These are phyloP conservation scores for Linnaemya tessellans DNA, from an alignment of 2,888 invertebrate species.

Conservation along the genomic window DNA sequence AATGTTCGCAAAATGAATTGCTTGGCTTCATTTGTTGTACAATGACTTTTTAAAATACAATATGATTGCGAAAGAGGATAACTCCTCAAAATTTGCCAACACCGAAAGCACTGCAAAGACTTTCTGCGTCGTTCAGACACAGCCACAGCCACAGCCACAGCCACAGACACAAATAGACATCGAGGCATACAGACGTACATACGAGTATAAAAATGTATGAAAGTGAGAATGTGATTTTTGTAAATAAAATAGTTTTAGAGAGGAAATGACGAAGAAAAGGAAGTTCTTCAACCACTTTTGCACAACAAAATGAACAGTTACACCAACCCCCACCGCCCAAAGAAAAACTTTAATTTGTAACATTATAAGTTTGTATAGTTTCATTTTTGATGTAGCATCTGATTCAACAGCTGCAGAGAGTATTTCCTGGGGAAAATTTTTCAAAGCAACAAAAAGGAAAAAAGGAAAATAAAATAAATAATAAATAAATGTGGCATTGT, in stretches of 20 bases:
- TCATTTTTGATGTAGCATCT: conserved; percentile 42
- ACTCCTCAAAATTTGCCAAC: conserved; percentile 27
- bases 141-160: too few relatives aligned
- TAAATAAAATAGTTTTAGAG: conserved; percentile 27
- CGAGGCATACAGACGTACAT: conserved; percentile 9
- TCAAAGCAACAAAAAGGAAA: conserved; percentile 1
- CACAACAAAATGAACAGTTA: conserved; percentile 31
- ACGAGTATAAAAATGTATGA: conserved; percentile 2
- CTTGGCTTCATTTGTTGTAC: conserved; percentile 58
- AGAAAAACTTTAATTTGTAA: conserved; percentile 40
- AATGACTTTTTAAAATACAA: conserved; percentile 58
- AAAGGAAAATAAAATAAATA: conserved; percentile 15
- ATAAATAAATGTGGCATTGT: conserved; percentile 58
- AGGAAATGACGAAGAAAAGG: conserved; percentile 36
- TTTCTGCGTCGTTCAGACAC: background rate
- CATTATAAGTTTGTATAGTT: conserved; percentile 44
- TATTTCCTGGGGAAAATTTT: conserved; percentile 59
- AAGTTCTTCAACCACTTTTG: conserved; percentile 44
- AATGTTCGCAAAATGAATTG: conserved; percentile 52
- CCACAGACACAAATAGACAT: background rate
- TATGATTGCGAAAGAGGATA: conserved; percentile 24
- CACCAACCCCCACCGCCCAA: background rate
- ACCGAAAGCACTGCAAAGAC: conserved; percentile 6
- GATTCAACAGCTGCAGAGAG: conserved; percentile 50
- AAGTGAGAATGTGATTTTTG: conserved; percentile 29